Base-by-base conservation (phyloP, 2,113 vertebrate species). In the Pholis gunnellus region DNA sequence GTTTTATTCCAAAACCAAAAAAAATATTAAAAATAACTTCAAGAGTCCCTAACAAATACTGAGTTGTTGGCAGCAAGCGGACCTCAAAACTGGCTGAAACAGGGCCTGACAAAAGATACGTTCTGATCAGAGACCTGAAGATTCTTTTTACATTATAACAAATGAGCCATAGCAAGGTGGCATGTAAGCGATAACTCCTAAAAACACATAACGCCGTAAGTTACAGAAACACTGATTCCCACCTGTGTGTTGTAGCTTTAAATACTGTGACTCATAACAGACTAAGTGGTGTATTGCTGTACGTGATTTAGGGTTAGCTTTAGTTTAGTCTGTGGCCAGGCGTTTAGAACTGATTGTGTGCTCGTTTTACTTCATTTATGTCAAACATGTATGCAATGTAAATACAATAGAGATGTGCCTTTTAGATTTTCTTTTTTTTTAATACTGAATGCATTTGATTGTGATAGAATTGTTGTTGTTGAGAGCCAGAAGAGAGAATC, bases 351-450 rank as follows among this genome's bases (percentile, higher is more conserved):
- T 40, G 74, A 79, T 10, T 42, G 79, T 84, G 81, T 77, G 78
- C 71, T 68, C 52, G 74, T 86, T 87, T 79, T 29, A 64, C 46
- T 80, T 67, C 14, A 57, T 77, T 76, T 82, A 59, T 81, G 87
- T 91, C 59, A 27, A 82, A 81, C 15, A n/a, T 91, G 88, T 92
- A 93, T 91, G 88, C 85, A 90, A 82, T 93, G 93, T 93, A 92
- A 94, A 94, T 93, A 94, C 46, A 66, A 86, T 92, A 92, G 92
- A 90, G 68, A 90, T 84, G 88, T 92, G 92, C 92, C 92, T 93
- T 93, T 94, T 92, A 91, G 88, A 81, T 76, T 69, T 57, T 25
- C n/a, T 75, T 59, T 67, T 56, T 44, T 78, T 59, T 67, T 54
- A 79, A 56, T 68, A 72, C 48, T 75, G 78, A 50, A 78, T 77